phyloP scores from a whole-genome alignment of 2,113 vertebrate genomes.

The Oxyruncus cristatus region DNA sequence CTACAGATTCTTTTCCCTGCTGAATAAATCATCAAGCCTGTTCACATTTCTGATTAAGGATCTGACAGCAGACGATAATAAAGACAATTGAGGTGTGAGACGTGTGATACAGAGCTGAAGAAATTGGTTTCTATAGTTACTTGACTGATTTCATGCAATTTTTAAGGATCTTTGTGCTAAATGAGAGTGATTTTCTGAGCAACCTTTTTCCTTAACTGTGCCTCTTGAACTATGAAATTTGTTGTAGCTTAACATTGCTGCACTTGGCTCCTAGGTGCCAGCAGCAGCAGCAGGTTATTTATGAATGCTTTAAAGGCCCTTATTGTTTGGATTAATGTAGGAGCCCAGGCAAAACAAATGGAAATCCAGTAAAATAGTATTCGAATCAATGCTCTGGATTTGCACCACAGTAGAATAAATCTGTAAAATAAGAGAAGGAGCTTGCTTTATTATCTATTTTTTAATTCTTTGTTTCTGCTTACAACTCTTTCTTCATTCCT shows the following conservation, averaged over 20 bases:
- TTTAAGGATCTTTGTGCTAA: constrained; percentile 83
- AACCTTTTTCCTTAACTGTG: constrained; percentile 82
- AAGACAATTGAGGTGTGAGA: constrained; percentile 89
- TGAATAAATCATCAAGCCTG: constrained; percentile 87
- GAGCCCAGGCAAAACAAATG: constrained; percentile 75
- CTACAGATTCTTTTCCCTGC: constrained; percentile 82
- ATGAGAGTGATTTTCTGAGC: constrained; percentile 77
- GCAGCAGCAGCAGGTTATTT: constrained; percentile 82
- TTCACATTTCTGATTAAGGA: constrained; percentile 87
- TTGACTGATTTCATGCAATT: constrained; percentile 82
- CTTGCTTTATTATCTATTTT: neutral
- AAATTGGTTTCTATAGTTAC: constrained; percentile 88
- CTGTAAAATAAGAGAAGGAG: neutral
- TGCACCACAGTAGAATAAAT: constrained; percentile 31
- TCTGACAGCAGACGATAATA: constrained; percentile 86
- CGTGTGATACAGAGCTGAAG: constrained; percentile 83
- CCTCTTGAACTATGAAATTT: constrained; percentile 84
- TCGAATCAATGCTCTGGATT: constrained; percentile 58
- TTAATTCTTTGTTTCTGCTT: constrained; percentile 1
- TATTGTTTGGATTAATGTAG: constrained; percentile 82
- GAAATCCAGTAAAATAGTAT: constrained; percentile 73
- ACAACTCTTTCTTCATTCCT: neutral
- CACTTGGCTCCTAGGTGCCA: constrained; percentile 73
- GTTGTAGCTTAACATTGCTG: constrained; percentile 79
- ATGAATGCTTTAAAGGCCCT: constrained; percentile 80